These are phyloP conservation scores for Momotus momota DNA, from an alignment of 2,797 vertebrate genomes.

Conservation along the genomic window DNA sequence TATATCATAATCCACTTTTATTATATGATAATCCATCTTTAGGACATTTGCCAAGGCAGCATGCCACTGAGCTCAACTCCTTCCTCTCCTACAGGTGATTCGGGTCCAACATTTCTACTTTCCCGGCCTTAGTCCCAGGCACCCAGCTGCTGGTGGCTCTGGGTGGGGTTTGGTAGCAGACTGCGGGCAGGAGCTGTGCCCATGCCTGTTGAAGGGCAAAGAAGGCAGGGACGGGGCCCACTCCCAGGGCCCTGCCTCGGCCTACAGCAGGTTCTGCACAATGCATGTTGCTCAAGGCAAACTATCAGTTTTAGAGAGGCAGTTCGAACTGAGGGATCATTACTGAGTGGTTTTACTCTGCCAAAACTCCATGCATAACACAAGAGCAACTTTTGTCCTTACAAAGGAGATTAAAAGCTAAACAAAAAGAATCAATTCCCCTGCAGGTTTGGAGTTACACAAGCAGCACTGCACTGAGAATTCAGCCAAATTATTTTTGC, in stretches of 20 bases:
- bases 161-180: neutral
- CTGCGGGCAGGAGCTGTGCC: neutral
- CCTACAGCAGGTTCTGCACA: neutral
- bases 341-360: neutral
- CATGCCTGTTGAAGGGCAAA: fast-evolving
- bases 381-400: neutral
- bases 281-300: neutral
- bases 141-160: neutral
- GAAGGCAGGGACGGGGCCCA: neutral
- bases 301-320: neutral
- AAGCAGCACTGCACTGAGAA: neutral
- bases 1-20: neutral
- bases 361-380: neutral
- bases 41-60: neutral
- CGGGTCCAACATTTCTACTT: neutral
- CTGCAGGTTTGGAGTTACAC: neutral
- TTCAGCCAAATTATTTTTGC: neutral
- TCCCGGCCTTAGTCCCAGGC: neutral
- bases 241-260: neutral
- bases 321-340: neutral
- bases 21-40: neutral
- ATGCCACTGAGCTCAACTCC: neutral
- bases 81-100: neutral
- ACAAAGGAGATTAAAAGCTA: neutral
- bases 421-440: neutral